Evolutionary conservation across 2,797 vertebrate genomes (phyloP).

Genomic region (Dipus sagitta): DNA sequence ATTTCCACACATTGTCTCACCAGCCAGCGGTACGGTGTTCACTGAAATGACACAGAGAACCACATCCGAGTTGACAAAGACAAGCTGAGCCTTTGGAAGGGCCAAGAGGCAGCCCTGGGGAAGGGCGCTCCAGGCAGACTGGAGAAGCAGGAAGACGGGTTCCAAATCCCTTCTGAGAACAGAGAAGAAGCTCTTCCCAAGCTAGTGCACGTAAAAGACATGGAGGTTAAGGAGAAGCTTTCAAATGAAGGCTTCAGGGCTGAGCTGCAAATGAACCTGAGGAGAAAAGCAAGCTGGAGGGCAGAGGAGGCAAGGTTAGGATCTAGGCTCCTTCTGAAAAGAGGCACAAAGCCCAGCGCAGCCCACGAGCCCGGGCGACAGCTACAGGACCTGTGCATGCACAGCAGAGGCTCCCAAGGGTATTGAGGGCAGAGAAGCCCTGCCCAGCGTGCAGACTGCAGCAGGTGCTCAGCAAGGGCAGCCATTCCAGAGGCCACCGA

Average conservation of each 20-base stretch:
- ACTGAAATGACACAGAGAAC: background rate
- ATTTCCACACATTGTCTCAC: background rate
- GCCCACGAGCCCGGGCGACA: rapidly evolving
- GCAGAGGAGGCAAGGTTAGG: no score
- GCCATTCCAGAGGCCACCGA: background rate
- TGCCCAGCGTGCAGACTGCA: rapidly evolving
- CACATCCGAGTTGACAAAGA: background rate
- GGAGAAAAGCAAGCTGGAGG: background rate
- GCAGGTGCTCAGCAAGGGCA: background rate
- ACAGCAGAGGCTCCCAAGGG: background rate
- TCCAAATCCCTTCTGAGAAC: background rate
- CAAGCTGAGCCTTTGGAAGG: background rate
- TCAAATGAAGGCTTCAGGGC: background rate
- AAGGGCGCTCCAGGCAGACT: background rate
- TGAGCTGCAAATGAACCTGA: background rate
- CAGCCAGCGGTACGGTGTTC: background rate
- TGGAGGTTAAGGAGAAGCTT: background rate
- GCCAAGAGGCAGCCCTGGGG: background rate
- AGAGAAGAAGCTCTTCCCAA: background rate
- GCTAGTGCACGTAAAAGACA: background rate
- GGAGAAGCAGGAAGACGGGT: background rate
- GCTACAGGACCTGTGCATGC: rapidly evolving
- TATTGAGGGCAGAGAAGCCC: background rate
- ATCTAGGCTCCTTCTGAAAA: background rate
- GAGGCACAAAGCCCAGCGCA: background rate